A percentile compares a stretch with the other conserved stretches of the same genome.
phyloP scores from a whole-genome alignment of 2,797 vertebrate genomes.

The Girardinus metallicus region DNA sequence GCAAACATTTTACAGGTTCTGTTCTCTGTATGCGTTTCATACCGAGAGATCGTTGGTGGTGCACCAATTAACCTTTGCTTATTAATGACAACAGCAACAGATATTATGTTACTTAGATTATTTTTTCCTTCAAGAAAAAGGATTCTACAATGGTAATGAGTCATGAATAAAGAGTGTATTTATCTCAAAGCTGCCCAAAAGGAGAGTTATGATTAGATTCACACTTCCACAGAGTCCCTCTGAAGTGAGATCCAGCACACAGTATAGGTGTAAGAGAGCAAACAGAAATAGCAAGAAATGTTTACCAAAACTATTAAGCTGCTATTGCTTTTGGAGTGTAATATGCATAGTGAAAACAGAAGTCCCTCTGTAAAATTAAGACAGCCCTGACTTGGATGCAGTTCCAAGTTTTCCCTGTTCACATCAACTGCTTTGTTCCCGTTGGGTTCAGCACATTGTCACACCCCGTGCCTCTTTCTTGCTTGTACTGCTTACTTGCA shows the following conservation, averaged over 20 bases:
- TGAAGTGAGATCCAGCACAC: slow-evolving; percentile 39
- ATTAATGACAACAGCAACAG: background rate
- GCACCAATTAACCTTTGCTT: background rate
- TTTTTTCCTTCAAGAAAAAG: background rate
- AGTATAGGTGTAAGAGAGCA: slow-evolving; percentile 22
- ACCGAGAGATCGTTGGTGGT: too few species aligned
- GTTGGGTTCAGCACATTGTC: slow-evolving; percentile 60
- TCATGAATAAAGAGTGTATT: slow-evolving; percentile 60
- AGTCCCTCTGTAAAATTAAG: slow-evolving; percentile 27
- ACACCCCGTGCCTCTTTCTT: slow-evolving; percentile 59
- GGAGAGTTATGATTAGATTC: slow-evolving; percentile 54
- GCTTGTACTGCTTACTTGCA: slow-evolving; percentile 73
- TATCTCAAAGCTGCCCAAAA: slow-evolving; percentile 44
- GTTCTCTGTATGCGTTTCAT: too few species aligned
- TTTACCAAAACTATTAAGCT: slow-evolving; percentile 20
- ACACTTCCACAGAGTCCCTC: slow-evolving; percentile 42
- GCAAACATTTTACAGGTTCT: background rate
- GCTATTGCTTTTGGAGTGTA: slow-evolving; percentile 46
- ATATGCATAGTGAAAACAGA: slow-evolving; percentile 38
- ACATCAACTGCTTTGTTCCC: slow-evolving; percentile 48
- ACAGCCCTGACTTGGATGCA: background rate
- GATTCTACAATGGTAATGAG: slow-evolving; percentile 42
- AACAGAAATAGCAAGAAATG: slow-evolving; percentile 31
- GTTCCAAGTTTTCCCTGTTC: slow-evolving; percentile 44
- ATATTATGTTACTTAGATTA: background rate